Base-by-base conservation (phyloP, 2,888 invertebrate genomes). In the Melanotus villosus region DNA sequence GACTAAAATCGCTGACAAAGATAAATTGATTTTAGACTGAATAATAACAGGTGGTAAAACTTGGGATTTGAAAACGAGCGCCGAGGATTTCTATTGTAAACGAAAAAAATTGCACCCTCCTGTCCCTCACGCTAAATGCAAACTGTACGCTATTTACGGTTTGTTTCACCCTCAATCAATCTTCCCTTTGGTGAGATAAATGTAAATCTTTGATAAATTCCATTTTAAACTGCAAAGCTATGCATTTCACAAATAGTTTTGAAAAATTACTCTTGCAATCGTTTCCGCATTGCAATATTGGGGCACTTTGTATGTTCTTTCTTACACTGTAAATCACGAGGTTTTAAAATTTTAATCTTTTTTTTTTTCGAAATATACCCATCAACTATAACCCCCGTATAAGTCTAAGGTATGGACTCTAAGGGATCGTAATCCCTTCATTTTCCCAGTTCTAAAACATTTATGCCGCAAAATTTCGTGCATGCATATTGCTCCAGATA, bases 1-100 rank as follows among this genome's bases (percentile, higher is more conserved):
- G 23, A 19, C 21, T 18, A 16, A 19, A 56, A 26, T n/a, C 41
- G 16, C 47, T 50, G 65, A 65, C 50, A 58, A 18, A 60, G 50
- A 65, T 36, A 57, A 65, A 65, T 65, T 23, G 57, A 50, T 65
- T 65, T 47, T 38, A 32, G 12, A 19, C 16, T 23, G 65, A 57
- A 65, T 65, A 65, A 65, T 58, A 65, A 58, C 65, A 65, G 58
- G 65, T 65, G 58, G 16, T 34, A 50, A 50, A 50, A 52, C 50
- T 58, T 38, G 34, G n/a, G 19, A 57, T 34, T 43, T 32, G n/a
- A 32, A 52, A 16, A 6, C 45, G 26, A n/a, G 16, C 43, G 32
- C 5, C n/a, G 16, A 26, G 26, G 26, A 36, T 56, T 56, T 21
- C 36, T 56, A 36, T 36, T 56, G 18, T n/a, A 9, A 56, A 12